These are phyloP conservation scores for Troglohyphantes excavatus DNA, from an alignment of 2,888 invertebrate genomes.

Conservation along the genomic window DNA sequence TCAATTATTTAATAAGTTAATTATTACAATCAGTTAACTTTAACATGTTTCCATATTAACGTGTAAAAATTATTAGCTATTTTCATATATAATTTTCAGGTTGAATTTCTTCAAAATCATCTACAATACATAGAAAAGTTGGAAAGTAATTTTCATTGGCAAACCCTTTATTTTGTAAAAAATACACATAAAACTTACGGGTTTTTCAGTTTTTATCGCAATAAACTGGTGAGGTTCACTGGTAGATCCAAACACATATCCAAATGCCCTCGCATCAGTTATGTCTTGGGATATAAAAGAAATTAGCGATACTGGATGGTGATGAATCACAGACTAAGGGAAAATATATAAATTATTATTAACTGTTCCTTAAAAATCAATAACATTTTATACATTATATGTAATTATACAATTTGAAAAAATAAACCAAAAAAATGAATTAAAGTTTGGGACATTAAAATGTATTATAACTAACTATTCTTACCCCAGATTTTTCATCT, in stretches of 20 bases:
- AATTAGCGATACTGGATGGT: slow-evolving; percentile 99
- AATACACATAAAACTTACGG: slow-evolving; percentile 87
- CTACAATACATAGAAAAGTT: no score
- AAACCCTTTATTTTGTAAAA: no score
- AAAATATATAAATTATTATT: slow-evolving; percentile 9
- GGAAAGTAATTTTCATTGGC: no score
- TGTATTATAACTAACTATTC: slow-evolving; percentile 81
- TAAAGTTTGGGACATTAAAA: neutral
- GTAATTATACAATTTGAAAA: neutral
- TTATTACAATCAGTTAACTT: no score
- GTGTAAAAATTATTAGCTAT: no score
- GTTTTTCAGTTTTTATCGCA: slow-evolving; percentile 99
- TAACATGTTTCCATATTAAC: neutral
- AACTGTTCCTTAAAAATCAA: neutral
- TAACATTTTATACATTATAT: neutral
- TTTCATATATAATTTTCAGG: no score
- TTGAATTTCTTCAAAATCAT: no score
- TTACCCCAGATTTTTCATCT: slow-evolving; percentile 96
- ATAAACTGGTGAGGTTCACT: slow-evolving; percentile 98
- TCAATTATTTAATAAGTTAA: no score
- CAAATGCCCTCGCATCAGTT: slow-evolving; percentile 98
- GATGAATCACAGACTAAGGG: slow-evolving; percentile 93
- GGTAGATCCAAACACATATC: slow-evolving; percentile 98
- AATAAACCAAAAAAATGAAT: neutral
- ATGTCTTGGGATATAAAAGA: slow-evolving; percentile 99